Conservation (phyloP, 2,113 vertebrate species). For the Elgaria multicarinata region DNA sequence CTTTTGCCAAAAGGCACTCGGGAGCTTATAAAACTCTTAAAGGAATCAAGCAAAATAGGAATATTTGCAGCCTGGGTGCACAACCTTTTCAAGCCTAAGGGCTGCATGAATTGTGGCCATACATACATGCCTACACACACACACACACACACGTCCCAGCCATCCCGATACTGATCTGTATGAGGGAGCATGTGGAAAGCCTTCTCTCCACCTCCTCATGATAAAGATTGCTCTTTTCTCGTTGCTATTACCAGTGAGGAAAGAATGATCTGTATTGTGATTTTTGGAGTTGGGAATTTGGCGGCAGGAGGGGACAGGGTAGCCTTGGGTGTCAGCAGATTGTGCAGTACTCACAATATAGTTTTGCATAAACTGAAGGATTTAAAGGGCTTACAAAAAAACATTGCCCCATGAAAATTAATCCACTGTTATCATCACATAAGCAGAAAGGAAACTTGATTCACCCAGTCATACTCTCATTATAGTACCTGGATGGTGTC, state of each 20-base stretch:
- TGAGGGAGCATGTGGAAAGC: too few species aligned
- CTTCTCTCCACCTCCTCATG: too few species aligned
- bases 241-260: too few species aligned
- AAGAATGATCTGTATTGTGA: too few species aligned
- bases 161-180: too few species aligned
- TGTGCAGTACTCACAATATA: not conserved
- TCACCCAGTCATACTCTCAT: not conserved
- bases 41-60: conserved; percentile 20
- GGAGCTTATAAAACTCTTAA: not conserved
- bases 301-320: too few species aligned
- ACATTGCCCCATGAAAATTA: not conserved
- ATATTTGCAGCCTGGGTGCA: not conserved
- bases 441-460: not conserved
- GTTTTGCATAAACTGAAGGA: not conserved
- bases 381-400: conserved; percentile 25
- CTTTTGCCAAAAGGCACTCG: not conserved
- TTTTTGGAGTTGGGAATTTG: too few species aligned
- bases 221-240: too few species aligned
- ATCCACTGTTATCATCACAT: not conserved
- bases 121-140: too few species aligned
- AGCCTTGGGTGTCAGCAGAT: not conserved
- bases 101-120: too few species aligned
- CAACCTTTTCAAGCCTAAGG: too few species aligned
- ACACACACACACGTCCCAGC: too few species aligned
- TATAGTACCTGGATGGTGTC: not conserved